Evolutionary conservation across 2,113 vertebrate genomes (phyloP).

Genomic region (Glaucomys volans): DNA sequence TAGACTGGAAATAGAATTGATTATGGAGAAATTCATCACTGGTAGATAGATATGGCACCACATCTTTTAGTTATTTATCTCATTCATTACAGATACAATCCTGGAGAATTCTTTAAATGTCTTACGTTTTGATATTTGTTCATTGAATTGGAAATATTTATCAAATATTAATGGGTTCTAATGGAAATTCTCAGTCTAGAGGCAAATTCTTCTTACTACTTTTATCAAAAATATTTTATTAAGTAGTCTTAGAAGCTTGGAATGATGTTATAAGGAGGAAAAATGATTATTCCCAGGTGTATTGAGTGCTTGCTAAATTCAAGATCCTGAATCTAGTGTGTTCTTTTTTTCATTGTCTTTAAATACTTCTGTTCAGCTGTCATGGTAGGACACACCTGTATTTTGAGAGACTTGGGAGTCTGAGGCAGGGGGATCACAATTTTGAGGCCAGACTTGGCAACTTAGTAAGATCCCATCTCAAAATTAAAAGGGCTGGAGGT

Average conservation of each 20-base stretch:
- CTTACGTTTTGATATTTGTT: slow-evolving; percentile 80
- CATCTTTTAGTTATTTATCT: slow-evolving; percentile 67
- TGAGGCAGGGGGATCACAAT: too few relatives aligned
- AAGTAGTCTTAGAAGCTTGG: slow-evolving; percentile 70
- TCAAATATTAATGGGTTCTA: slow-evolving; percentile 90
- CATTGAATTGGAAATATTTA: slow-evolving; percentile 82
- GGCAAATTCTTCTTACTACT: slow-evolving; percentile 80
- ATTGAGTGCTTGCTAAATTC: slow-evolving; percentile 40
- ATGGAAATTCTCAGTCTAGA: slow-evolving; percentile 87
- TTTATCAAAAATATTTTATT: slow-evolving; percentile 74
- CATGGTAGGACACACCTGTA: too few relatives aligned
- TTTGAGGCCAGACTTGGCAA: too few relatives aligned
- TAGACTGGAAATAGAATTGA: slow-evolving; percentile 30
- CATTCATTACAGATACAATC: slow-evolving; percentile 65
- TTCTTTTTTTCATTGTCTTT: slow-evolving; percentile 41
- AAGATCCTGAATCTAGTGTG: background rate
- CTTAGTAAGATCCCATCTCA: too few relatives aligned
- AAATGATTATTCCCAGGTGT: slow-evolving; percentile 4
- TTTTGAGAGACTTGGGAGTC: too few relatives aligned
- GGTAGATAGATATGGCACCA: slow-evolving; percentile 48
- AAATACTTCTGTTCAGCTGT: slow-evolving; percentile 41
- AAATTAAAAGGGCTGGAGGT: too few relatives aligned
- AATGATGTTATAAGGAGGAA: slow-evolving; percentile 67
- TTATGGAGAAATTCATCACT: slow-evolving; percentile 46
- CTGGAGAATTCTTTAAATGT: slow-evolving; percentile 70